Evolutionary conservation across 2,113 vertebrate species (phyloP).

Genomic region (Stomatorhinus ivindoensis): DNA sequence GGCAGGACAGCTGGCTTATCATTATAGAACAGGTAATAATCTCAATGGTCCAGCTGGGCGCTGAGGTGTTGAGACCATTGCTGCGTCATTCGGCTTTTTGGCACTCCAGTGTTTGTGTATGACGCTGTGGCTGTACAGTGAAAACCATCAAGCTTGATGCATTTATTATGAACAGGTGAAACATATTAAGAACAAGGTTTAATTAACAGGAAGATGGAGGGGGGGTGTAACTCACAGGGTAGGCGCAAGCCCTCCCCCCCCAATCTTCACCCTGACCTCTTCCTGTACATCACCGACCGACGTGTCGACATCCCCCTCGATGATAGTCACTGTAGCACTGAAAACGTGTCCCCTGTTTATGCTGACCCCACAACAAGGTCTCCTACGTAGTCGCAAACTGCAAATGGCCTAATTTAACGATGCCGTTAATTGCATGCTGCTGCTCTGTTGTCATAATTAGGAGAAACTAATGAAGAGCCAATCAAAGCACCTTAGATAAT

Average conservation of each 20-base stretch:
- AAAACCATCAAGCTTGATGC: background rate
- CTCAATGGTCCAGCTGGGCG: background rate
- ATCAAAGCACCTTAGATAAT: background rate
- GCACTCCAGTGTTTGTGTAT: background rate
- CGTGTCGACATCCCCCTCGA: background rate
- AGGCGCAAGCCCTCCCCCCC: background rate
- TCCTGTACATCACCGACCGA: background rate
- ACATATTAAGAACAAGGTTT: background rate
- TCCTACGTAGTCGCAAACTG: background rate
- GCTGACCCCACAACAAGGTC: background rate
- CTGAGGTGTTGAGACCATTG: background rate
- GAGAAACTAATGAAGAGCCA: background rate
- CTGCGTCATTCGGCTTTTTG: background rate
- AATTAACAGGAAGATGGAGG: background rate
- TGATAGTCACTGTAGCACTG: background rate
- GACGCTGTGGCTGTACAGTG: background rate
- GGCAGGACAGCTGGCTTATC: background rate
- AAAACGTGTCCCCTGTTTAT: background rate
- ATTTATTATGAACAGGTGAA: background rate
- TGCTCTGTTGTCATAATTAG: constrained; percentile 4
- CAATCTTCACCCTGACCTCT: background rate
- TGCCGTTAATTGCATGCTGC: background rate
- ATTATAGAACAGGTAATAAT: background rate
- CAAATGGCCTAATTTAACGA: background rate
- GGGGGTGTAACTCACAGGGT: background rate